Base-by-base conservation (phyloP, 2,888 invertebrate species). In the Ommatoiulus sabulosus region DNA sequence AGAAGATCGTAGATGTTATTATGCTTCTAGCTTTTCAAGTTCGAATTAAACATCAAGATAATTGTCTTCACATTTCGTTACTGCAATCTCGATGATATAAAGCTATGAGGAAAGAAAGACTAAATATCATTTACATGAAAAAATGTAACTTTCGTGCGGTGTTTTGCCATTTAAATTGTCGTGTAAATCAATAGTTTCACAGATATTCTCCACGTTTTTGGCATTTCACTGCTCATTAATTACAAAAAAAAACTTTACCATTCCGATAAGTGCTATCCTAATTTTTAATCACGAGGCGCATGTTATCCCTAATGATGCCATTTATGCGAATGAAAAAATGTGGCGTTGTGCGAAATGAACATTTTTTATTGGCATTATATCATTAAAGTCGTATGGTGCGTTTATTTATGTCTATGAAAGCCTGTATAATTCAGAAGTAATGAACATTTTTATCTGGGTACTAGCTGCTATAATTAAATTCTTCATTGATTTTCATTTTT, bases 391-490 rank as follows among this genome's bases (percentile, higher is more conserved):
- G 72, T 72, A 72, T 24, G 72, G 72, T 10, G 72, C 6, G 72
- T 10, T 72, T 72, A 72, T 72, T 72, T 72, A 72, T 72, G 72
- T 24, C 72, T 72, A 8, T 24, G 72, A 72, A 24, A 10, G 20
- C 24, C 72, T 24, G 72, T 72, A 72, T 72, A 72, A 72, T 72
- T 72, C 24, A 72, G 72, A 72, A 72, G 72, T 72, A 72, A 72
- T 72, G 72, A 72, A 72, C 72, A 72, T 72, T 72, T 72, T 72
- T 72, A 72, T 24, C 72, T 72, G 24, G 72, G 72, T 72, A 72
- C 72, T 72, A 10, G 72, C 72, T 72, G 72, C 72, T 72, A 72
- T 72, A 72, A 72, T 72, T 72, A 72, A 72, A 72, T 72, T 72
- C 24, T 72, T 72, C 72, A 72, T 72, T 72, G 72, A 72, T 72